Evolutionary conservation across 2,888 invertebrate genomes (phyloP), one percentile per base, ranked within the genome.

Genomic region (Byasa hedistus): DNA sequence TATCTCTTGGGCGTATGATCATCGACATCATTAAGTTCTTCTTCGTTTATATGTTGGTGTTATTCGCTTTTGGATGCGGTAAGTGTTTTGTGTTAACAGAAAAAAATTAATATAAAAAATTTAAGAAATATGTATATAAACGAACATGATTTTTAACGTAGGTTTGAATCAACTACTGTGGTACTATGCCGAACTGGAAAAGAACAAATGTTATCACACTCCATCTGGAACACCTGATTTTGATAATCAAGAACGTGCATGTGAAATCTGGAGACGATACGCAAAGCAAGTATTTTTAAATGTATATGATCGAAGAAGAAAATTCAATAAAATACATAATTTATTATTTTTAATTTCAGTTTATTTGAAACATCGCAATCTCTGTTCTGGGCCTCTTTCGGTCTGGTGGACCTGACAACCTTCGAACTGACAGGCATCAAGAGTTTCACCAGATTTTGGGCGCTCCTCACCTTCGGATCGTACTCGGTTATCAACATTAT

Each of bases 401-500:
- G 99, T 21, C 93, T 99, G 66, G 96, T 99, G 17, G 99, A 99
- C 83, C 89, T 99, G 74, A 96, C 97, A 71, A 97, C 97, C 64
- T 98, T 99, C 79, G 98, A 98, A 82, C 92, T 99, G 74, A 96
- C 96, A 8, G 98, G 99, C 69, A 97, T 98, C 79, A 99, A 99
- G 88, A 96, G 96, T 75, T 98, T 98, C 85, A 99, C 99, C 0
- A 94, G 97, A 79, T 99, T 97, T 92, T 99, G 96, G 98, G 98
- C 98, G 0, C 93, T 99, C 64, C 94, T 99, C 5, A 98, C 99
- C 95, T 99, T 99, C 82, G 99, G 99, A 55, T 97, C 97, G 7
- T 99, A 99, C 89, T 98, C 98, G 66, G 98, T 98, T 70, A 99
- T 99, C 86, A 98, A 98, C 84, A 96, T 99, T 71, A 98, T 99